These are phyloP conservation scores for Drosophila fulvimacula DNA, from an alignment of 2,888 invertebrate genomes.

Conservation along the genomic window DNA sequence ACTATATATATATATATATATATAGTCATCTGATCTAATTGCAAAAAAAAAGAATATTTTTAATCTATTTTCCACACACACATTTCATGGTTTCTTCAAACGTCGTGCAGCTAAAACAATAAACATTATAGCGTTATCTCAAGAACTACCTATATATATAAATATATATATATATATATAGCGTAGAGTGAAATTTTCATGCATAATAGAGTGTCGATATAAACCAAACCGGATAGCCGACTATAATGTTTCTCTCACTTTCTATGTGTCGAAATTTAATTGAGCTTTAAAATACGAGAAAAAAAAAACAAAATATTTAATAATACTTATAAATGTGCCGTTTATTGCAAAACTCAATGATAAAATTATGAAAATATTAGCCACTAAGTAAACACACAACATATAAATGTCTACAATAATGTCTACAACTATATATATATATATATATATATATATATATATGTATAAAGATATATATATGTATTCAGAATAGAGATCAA, in stretches of 20 bases:
- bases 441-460: conserved; percentile 35
- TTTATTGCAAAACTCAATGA: conserved; percentile 62
- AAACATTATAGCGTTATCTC: conserved; percentile 33
- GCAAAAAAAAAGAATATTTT: conserved; percentile 24
- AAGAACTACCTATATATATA: conserved; percentile 12
- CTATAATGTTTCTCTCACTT: conserved; percentile 48
- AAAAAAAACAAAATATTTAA: conserved; percentile 52
- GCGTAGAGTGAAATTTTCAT: conserved; percentile 40
- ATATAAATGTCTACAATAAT: conserved; percentile 73
- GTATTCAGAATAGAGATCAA: conserved; percentile 35
- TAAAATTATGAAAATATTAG: conserved; percentile 33
- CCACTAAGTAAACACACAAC: conserved; percentile 44
- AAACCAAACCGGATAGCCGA: conserved; percentile 32
- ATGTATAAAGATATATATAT: too few relatives aligned
- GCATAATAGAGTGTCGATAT: conserved; percentile 14
- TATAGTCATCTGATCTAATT: conserved; percentile 23
- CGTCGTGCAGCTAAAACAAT: conserved; percentile 61
- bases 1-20: conserved; percentile 16
- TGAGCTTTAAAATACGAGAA: conserved; percentile 70
- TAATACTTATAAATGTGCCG: conserved; percentile 76
- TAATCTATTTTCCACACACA: conserved; percentile 49
- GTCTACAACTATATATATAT: conserved; percentile 49
- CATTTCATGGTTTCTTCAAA: conserved; percentile 75
- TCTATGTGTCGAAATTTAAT: conserved; percentile 78
- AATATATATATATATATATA: background rate